These are phyloP conservation scores for Falcaria lacertinaria DNA, from an alignment of 2,888 invertebrate species.

Conservation along the genomic window DNA sequence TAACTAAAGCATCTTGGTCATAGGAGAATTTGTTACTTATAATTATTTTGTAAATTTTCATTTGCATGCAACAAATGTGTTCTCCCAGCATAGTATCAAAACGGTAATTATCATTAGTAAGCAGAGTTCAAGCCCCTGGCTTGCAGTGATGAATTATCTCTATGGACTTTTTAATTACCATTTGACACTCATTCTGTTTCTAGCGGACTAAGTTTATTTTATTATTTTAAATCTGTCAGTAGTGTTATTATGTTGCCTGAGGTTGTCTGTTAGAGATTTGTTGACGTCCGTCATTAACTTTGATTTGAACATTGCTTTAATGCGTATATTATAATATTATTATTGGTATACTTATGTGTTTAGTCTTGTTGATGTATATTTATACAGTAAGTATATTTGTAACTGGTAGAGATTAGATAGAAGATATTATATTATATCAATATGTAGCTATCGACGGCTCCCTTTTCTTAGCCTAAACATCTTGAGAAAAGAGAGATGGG, in stretches of 20 bases:
- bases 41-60: neutral
- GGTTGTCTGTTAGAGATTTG: too few relatives aligned
- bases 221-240: neutral
- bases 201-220: neutral
- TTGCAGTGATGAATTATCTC: constrained; percentile 1
- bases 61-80: neutral
- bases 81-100: constrained; percentile 9
- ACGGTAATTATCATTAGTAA: constrained; percentile 12
- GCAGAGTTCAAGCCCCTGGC: neutral
- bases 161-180: neutral
- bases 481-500: too few relatives aligned
- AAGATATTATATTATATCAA: too few relatives aligned
- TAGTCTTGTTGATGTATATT: too few relatives aligned
- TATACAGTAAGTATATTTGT: too few relatives aligned
- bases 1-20: neutral
- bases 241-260: too few relatives aligned
- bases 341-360: too few relatives aligned
- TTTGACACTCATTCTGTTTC: neutral
- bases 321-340: constrained; percentile 2
- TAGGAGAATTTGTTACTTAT: neutral
- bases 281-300: neutral
- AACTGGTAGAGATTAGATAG: too few relatives aligned
- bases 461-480: too few relatives aligned
- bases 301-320: neutral
- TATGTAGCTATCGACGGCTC: too few relatives aligned